A percentile compares a stretch with the other conserved stretches of the same genome.
Evolutionary conservation across 2,888 invertebrate species (phyloP).

Genomic region (Mimas tiliae): DNA sequence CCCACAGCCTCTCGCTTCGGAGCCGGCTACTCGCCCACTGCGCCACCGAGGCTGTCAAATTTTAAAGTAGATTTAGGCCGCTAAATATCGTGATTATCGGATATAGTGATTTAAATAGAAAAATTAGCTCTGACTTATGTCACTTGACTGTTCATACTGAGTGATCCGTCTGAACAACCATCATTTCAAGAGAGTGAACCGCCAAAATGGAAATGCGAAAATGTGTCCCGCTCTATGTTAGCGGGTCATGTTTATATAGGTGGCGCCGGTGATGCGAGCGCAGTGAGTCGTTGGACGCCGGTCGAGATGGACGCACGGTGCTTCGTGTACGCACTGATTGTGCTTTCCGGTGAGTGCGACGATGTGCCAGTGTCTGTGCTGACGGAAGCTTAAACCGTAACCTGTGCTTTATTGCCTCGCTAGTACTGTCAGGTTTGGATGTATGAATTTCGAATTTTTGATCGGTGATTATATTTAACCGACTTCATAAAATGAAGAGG

Average conservation of each 20-base stretch:
- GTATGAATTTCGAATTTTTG: neutral
- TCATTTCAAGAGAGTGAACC: neutral
- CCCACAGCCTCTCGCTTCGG: no score
- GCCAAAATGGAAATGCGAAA: neutral
- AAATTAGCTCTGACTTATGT: no score
- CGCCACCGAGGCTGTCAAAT: no score
- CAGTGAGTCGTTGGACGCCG: neutral
- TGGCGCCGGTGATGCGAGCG: neutral
- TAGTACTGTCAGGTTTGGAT: neutral
- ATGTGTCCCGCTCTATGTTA: neutral
- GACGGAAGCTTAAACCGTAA: neutral
- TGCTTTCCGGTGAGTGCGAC: conserved; percentile 15
- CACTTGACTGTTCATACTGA: no score
- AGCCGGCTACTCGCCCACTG: no score
- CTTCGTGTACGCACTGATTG: conserved; percentile 2
- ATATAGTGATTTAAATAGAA: no score
- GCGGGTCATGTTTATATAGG: conserved; percentile 16
- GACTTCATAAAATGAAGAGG: no score
- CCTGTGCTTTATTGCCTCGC: neutral
- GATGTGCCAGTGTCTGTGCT: neutral
- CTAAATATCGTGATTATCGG: no score
- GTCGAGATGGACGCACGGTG: neutral
- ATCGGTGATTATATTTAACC: no score
- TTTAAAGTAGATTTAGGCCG: no score
- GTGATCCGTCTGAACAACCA: neutral